A percentile compares a stretch with the other conserved stretches of the same genome.
These are phyloP conservation scores for Dysdera silvatica DNA, from an alignment of 1,140 invertebrate genomes.

Conservation along the genomic window DNA sequence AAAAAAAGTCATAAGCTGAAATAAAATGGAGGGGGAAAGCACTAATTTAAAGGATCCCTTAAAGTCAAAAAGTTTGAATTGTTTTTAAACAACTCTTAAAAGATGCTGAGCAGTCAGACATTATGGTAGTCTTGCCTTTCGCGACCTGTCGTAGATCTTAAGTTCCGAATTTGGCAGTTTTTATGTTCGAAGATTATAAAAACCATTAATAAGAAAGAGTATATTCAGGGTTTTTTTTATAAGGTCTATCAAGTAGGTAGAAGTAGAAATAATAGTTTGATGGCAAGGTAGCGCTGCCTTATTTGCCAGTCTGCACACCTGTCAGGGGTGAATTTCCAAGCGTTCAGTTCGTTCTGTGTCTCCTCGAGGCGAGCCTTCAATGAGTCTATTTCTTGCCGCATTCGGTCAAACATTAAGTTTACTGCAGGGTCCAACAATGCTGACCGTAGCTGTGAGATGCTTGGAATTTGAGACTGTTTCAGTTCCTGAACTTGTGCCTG, in stretches of 20 bases:
- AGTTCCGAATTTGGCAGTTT: too few species aligned
- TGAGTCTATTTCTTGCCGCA: conserved; percentile 81
- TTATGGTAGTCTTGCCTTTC: too few species aligned
- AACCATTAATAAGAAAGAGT: conserved; percentile 18
- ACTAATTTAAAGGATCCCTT: too few species aligned
- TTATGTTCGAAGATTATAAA: too few species aligned
- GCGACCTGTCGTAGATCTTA: too few species aligned
- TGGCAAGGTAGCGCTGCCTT: neutral
- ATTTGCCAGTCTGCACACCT: conserved; percentile 54
- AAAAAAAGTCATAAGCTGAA: too few species aligned
- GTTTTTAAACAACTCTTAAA: too few species aligned
- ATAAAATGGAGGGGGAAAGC: too few species aligned
- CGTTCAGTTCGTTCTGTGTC: conserved; percentile 93
- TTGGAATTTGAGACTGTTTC: conserved; percentile 49
- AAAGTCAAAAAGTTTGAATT: too few species aligned
- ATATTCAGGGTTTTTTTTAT: conserved; percentile 10
- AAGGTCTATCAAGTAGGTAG: conserved; percentile 21
- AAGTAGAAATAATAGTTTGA: too few species aligned
- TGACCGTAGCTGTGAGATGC: conserved; percentile 64
- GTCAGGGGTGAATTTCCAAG: conserved; percentile 98
- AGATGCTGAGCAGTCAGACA: too few species aligned
- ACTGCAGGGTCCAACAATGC: conserved; percentile 89
- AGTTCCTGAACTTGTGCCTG: conserved; percentile 85
- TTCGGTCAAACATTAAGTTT: conserved; percentile 83
- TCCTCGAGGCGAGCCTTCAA: conserved; percentile 87